Evolutionary conservation across 2,797 vertebrate species (phyloP).

Genomic region (Gallinago stenura): DNA sequence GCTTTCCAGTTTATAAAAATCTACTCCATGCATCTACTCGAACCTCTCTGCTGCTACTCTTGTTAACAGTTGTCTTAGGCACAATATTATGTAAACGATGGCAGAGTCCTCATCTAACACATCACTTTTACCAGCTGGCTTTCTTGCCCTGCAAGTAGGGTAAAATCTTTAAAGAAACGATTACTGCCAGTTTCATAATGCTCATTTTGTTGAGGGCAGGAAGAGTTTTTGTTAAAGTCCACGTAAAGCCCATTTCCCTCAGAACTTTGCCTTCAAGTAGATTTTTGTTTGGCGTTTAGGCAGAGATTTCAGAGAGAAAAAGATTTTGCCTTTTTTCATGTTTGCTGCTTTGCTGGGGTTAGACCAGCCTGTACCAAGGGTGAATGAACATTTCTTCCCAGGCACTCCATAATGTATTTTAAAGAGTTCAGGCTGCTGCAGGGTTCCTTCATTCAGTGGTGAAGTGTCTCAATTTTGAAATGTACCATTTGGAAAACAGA

Average conservation of each 20-base stretch:
- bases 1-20: neutral
- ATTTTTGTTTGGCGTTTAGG: neutral
- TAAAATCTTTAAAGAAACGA: neutral
- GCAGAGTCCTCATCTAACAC: neutral
- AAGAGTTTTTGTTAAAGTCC: neutral
- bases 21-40: neutral
- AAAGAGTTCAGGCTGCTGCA: neutral
- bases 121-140: neutral
- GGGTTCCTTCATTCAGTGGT: neutral
- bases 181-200: neutral
- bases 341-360: neutral
- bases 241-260: neutral
- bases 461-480: neutral
- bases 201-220: neutral
- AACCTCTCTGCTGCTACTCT: neutral
- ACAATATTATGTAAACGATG: neutral
- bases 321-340: neutral
- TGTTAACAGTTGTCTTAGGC: neutral
- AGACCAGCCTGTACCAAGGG: neutral
- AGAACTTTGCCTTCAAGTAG: neutral
- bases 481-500: neutral
- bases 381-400: slow-evolving; percentile 3
- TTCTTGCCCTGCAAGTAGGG: neutral
- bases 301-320: neutral
- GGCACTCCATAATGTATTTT: neutral